Evolutionary conservation across 1,140 invertebrate species (phyloP).

Genomic region (Pentalonia nigronervosa): DNA sequence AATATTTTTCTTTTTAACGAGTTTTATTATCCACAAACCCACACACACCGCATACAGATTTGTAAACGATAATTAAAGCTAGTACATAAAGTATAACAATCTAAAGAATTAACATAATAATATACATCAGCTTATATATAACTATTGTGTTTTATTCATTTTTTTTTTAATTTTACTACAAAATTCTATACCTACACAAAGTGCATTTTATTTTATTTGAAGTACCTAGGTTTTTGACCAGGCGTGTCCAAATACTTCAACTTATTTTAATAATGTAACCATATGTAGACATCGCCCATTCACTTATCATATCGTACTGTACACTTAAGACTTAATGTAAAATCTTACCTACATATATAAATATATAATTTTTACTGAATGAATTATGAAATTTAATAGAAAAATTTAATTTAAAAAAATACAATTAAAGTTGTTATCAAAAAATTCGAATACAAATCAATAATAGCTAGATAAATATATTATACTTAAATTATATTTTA

Average conservation of each 20-base stretch:
- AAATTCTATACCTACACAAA: slow-evolving; percentile 1
- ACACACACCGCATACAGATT: background rate
- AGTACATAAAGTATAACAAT: slow-evolving; percentile 14
- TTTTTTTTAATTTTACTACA: slow-evolving; percentile 20
- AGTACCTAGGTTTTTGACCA: background rate
- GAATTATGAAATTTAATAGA: background rate
- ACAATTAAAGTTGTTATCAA: background rate
- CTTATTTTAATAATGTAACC: background rate
- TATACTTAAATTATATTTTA: no score
- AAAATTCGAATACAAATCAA: no score
- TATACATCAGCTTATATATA: background rate
- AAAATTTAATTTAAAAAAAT: background rate
- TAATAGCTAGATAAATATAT: no score
- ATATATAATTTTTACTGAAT: background rate
- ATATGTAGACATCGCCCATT: background rate
- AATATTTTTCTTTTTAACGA: background rate
- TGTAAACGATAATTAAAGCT: slow-evolving; percentile 36
- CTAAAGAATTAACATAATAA: slow-evolving; percentile 39
- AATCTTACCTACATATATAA: background rate
- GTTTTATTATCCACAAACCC: slow-evolving; percentile 32
- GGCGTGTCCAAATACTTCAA: slow-evolving; percentile 9
- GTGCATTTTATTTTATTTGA: slow-evolving; percentile 19
- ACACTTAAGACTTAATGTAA: background rate
- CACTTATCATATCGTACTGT: background rate
- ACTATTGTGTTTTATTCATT: slow-evolving; percentile 36